Evolutionary conservation across 1,140 invertebrate genomes (phyloP).

Genomic region (Ips nitidus): DNA sequence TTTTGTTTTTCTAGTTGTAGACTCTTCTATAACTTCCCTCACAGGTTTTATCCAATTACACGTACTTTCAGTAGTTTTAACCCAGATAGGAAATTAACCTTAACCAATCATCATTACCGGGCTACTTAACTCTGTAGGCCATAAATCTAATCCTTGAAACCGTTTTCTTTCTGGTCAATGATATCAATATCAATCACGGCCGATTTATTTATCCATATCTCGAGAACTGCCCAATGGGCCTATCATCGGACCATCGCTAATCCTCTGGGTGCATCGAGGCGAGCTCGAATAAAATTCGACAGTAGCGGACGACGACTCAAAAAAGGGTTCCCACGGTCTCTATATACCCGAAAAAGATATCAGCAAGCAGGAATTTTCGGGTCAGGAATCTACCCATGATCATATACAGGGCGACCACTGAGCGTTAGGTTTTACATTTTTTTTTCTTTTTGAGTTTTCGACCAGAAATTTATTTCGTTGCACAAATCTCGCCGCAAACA

Average conservation of each 20-base stretch:
- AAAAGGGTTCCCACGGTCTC: conserved; percentile 20
- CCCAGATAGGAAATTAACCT: too few relatives aligned
- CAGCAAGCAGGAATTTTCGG: conserved; percentile 18
- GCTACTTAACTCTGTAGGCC: too few relatives aligned
- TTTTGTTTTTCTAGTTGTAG: too few relatives aligned
- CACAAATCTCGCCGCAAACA: conserved; percentile 7
- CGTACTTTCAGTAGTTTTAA: too few relatives aligned
- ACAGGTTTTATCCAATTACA: too few relatives aligned
- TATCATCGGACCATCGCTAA: conserved; percentile 28
- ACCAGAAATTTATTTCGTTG: conserved; percentile 7
- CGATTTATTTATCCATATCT: conserved; percentile 7
- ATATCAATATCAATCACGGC: conserved; percentile 11
- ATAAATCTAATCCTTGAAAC: too few relatives aligned
- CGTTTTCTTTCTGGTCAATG: neutral
- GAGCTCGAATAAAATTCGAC: conserved; percentile 22
- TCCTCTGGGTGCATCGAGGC: conserved; percentile 22
- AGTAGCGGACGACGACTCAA: conserved; percentile 19
- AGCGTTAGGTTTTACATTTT: neutral
- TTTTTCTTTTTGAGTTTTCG: neutral
- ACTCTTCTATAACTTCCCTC: too few relatives aligned
- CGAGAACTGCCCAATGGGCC: conserved; percentile 9
- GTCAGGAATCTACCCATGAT: conserved; percentile 2
- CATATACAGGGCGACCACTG: conserved; percentile 6
- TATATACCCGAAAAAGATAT: conserved; percentile 2
- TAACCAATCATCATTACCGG: too few relatives aligned